Conservation (phyloP, 2,888 invertebrate genomes). For the Ephialtes manifestator region DNA sequence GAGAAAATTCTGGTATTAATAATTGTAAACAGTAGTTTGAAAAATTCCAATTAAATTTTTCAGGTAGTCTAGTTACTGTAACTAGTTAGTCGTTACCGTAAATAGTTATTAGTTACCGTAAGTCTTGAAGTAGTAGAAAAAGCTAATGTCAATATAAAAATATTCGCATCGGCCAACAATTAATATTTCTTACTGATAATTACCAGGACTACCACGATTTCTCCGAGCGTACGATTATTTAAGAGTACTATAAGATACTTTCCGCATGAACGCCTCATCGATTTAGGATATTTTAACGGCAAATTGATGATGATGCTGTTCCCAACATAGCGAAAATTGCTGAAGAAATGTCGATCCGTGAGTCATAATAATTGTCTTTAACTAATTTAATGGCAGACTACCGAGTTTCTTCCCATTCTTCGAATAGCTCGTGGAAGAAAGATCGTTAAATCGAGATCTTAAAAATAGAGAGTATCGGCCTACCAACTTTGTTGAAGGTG, state of each 20-base stretch:
- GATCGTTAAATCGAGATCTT: constrained; percentile 28
- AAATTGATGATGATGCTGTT: neutral
- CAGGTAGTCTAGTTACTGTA: too few relatives aligned
- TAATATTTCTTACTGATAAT: too few relatives aligned
- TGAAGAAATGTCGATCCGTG: constrained; percentile 1
- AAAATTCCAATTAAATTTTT: too few relatives aligned
- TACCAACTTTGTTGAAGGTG: neutral
- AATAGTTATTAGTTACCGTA: too few relatives aligned
- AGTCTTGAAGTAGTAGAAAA: too few relatives aligned
- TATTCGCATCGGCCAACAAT: too few relatives aligned
- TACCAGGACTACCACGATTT: too few relatives aligned
- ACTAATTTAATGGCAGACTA: constrained; percentile 3
- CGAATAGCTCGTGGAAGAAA: neutral
- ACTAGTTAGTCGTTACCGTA: too few relatives aligned
- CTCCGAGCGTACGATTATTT: neutral
- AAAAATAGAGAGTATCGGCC: constrained; percentile 10
- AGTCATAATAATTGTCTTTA: constrained; percentile 6
- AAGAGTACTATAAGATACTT: too few relatives aligned
- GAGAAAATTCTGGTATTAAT: too few relatives aligned
- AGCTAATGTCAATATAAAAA: too few relatives aligned
- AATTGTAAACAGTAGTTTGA: too few relatives aligned
- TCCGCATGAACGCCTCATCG: neutral
- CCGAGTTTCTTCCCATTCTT: neutral
- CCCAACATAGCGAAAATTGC: neutral
- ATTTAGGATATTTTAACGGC: constrained; percentile 8